These are phyloP conservation scores for Polypedilum pembai DNA, from an alignment of 1,140 invertebrate species.

Conservation along the genomic window DNA sequence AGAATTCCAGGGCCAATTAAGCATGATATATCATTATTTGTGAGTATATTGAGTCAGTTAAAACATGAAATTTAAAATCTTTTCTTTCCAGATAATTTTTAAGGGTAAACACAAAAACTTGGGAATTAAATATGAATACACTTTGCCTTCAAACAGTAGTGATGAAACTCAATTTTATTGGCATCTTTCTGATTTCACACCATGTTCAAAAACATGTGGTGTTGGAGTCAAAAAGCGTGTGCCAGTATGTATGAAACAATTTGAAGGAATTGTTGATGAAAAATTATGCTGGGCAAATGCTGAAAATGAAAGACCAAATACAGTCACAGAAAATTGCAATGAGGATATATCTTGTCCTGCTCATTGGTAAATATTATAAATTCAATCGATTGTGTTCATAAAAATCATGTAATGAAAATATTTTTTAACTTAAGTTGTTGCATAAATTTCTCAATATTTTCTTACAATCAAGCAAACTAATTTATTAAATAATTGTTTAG, in stretches of 20 bases:
- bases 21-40: slow-evolving; percentile 75
- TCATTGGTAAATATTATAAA: too few relatives aligned
- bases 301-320: slow-evolving; percentile 53
- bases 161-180: slow-evolving; percentile 57
- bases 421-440: too few relatives aligned
- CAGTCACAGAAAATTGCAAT: slow-evolving; percentile 56
- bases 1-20: slow-evolving; percentile 73
- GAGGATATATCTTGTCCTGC: slow-evolving; percentile 59
- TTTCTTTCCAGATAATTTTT: slow-evolving; percentile 62
- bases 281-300: slow-evolving; percentile 53
- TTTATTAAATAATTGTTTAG: too few relatives aligned
- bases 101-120: slow-evolving; percentile 69
- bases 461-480: too few relatives aligned
- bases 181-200: slow-evolving; percentile 67
- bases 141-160: slow-evolving; percentile 57
- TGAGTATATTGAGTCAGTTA: slow-evolving; percentile 43
- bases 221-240: slow-evolving; percentile 57
- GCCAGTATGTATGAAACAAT: slow-evolving; percentile 57
- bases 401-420: too few relatives aligned
- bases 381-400: too few relatives aligned
- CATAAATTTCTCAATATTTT: too few relatives aligned
- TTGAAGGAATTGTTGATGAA: slow-evolving; percentile 57
- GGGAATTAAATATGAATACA: slow-evolving; percentile 77
- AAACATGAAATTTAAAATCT: neutral
- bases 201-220: slow-evolving; percentile 72